A percentile compares a stretch with the other conserved stretches of the same genome.
These are phyloP conservation scores for Brachyptera risi DNA, from an alignment of 2,888 invertebrate genomes.

Conservation along the genomic window DNA sequence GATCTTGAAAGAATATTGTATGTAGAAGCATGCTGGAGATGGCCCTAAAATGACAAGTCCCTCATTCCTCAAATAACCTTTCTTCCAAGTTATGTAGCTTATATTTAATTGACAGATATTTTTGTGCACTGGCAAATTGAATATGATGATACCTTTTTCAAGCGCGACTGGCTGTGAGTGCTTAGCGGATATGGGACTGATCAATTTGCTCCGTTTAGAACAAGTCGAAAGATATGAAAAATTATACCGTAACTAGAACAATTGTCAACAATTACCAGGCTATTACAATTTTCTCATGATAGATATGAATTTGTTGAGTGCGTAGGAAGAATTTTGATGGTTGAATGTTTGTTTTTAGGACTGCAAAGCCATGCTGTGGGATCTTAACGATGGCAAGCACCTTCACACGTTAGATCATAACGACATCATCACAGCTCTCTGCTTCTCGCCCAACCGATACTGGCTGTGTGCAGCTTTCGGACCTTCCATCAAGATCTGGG, in stretches of 20 bases:
- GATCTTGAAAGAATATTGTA: too few relatives aligned
- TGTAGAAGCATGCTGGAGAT: too few relatives aligned
- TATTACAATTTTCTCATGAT: neutral
- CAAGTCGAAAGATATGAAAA: neutral
- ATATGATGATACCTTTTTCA: constrained; percentile 24
- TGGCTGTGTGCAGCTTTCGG: constrained; percentile 99
- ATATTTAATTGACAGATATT: too few relatives aligned
- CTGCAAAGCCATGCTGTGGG: constrained; percentile 99
- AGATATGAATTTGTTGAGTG: neutral
- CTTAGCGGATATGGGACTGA: constrained; percentile 41
- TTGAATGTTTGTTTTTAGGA: constrained; percentile 54
- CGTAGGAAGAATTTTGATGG: neutral
- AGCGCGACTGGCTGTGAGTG: constrained; percentile 35
- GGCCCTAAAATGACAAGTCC: too few relatives aligned
- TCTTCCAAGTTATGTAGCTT: too few relatives aligned
- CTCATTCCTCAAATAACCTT: too few relatives aligned
- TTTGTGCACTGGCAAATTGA: too few relatives aligned
- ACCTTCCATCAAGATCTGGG: constrained; percentile 98
- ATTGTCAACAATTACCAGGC: neutral
- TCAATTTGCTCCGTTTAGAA: neutral
- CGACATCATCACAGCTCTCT: constrained; percentile 95
- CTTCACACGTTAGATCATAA: constrained; percentile 98
- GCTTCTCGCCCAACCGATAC: constrained; percentile 99
- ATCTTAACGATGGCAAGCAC: constrained; percentile 98
- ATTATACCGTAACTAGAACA: neutral